Evolutionary conservation across 2,797 vertebrate species (phyloP), one percentile per base, ranked within the genome.

Genomic region (Syngnathus acus): DNA sequence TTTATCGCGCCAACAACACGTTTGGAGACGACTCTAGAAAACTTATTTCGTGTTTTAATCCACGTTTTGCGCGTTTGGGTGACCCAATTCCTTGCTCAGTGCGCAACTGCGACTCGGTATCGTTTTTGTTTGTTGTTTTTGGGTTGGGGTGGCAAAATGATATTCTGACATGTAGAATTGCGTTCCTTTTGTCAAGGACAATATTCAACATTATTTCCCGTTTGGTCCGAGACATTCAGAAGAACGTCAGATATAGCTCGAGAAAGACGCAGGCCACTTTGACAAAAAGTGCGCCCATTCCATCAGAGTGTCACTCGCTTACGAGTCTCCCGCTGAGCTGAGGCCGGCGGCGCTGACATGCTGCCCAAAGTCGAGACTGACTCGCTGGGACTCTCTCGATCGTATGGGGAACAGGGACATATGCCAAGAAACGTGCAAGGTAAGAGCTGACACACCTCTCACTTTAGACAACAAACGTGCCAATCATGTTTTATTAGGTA

Each of bases 361-460:
- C 95, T 98, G 86, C 96, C 97, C 84, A 98, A 98, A 95, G 92
- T 93, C 93, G 95, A 98, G 89, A 93, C 94, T 82, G 96, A 98
- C 90, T 92, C 94, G 78, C 86, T 94, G 84, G 95, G 94, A 93
- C 92, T 96, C 88, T 86, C 92, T 89, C 93, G 95, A 84, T 92
- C 95, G 93, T 94, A 97, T 95, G 96, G 95, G 81, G 96, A 95
- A 87, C 95, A 94, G 83, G 92, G 95, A 78, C 96, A 92, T 88
- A 94, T 95, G 95, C 93, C 95, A 84, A 93, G 93, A 88, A 96
- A 92, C 86, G 95, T 98, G 94, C 97, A 98, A 94, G 96, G 97
- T 99, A 93, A 93, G 93, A 77, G 0, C 4, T 45, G 55, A 11
- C 68, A 67, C 54, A 1, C 38, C 43, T 67, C 61, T 48, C 39